These are phyloP conservation scores for Amphiura filiformis DNA, from an alignment of 35 echinoderm and acorn worm genomes.

Conservation along the genomic window DNA sequence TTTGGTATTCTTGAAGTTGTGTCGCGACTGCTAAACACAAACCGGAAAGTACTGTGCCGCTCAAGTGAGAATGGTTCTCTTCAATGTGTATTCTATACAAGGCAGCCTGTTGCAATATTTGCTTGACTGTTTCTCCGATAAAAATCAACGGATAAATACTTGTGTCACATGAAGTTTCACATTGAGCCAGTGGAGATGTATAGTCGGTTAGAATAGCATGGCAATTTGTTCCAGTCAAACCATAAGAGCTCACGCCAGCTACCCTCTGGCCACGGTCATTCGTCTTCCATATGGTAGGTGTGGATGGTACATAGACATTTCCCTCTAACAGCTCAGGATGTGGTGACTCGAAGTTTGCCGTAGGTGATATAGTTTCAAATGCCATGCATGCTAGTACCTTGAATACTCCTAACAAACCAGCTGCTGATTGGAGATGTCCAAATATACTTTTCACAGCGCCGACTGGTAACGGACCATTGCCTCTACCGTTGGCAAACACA, in stretches of 20 bases:
- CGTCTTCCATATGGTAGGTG: neutral
- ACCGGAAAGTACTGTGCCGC: neutral
- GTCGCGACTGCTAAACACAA: neutral
- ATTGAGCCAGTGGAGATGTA: neutral
- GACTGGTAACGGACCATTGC: neutral
- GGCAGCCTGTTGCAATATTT: neutral
- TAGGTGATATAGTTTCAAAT: neutral
- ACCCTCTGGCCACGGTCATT: neutral
- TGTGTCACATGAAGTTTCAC: neutral
- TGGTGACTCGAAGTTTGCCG: conserved; percentile 5
- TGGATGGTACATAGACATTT: neutral
- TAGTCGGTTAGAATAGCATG: neutral
- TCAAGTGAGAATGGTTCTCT: neutral
- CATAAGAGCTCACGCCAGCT: neutral
- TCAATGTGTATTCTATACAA: conserved; percentile 1
- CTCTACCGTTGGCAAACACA: neutral
- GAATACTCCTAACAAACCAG: conserved; percentile 17
- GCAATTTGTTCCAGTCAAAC: conserved; percentile 3
- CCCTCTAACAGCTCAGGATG: neutral
- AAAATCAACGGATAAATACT: neutral
- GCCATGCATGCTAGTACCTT: conserved; percentile 12
- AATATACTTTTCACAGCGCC: conserved; percentile 1
- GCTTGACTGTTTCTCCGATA: neutral
- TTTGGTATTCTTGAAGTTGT: neutral
- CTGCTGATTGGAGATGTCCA: conserved; percentile 8